Base-by-base conservation (phyloP, 1,140 invertebrate genomes). In the Schlechtendalia chinensis region DNA sequence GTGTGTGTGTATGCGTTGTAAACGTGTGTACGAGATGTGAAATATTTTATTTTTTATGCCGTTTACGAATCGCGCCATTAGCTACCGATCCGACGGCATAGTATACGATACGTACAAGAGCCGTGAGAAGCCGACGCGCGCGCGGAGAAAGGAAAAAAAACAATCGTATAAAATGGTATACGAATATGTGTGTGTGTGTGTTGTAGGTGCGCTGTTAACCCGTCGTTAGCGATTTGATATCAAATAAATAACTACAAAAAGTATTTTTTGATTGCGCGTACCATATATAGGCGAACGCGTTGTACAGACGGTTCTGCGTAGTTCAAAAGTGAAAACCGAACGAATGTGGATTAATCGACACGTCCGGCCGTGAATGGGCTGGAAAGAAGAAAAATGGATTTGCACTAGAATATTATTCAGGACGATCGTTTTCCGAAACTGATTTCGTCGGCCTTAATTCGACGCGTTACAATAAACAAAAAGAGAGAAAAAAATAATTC, bases 391-490 rank as follows among this genome's bases (percentile, higher is more conserved):
- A 77, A 77, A 45, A 77, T 77, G n/a, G 56, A 45, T 77, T 58
- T 77, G 29, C 32, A 61, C 54, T 22, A 59, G 54, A 79, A 63
- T 77, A 61, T 61, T 79, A 79, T 79, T 63, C 75, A 63, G 75
- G 75, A 61, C 58, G 56, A 50, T 79, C 32, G 58, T 63, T 50
- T 63, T 39, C 56, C 58, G 54, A 59, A 79, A 79, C 59, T 16
- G 58, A 79, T 79, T 61, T 39, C 56, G 27, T 79, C 61, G 58
- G 45, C 75, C 75, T 79, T 79, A 61, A 79, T 79, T 63, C 45
- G 27, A 61, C 39, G n/a, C n/a, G 29, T 50, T 61, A 77, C 75
- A 27, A 47, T 47, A 27, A 6, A 56, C 29, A 47, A 27, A 50
- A 61, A 16, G 8, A 16, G 17, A 16, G 17, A 45, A 22, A n/a